Evolutionary conservation across 2,113 vertebrate genomes (phyloP).

Genomic region (Hemicordylus capensis): DNA sequence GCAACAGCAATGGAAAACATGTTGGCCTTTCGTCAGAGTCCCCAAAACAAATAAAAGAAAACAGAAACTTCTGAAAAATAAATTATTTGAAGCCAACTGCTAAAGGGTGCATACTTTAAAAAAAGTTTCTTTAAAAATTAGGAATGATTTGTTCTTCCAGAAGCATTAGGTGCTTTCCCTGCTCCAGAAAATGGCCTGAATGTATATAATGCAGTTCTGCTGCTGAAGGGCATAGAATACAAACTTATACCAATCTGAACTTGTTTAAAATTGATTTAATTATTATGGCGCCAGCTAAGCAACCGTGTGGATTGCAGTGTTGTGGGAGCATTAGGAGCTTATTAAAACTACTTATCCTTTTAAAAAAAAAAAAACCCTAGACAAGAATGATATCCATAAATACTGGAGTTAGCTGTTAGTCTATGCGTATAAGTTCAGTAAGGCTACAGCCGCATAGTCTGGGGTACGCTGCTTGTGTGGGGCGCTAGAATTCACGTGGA

Average conservation of each 20-base stretch:
- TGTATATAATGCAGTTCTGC: neutral
- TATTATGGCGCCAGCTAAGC: neutral
- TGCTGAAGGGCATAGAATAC: neutral
- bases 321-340: too few species aligned
- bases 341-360: too few species aligned
- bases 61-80: neutral
- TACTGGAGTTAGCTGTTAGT: neutral
- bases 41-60: neutral
- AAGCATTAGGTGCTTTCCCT: neutral
- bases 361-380: too few species aligned
- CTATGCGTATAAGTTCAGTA: neutral
- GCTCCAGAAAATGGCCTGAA: neutral
- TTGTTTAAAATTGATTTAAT: neutral
- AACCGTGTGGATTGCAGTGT: too few species aligned
- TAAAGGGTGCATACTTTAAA: neutral
- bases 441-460: too few species aligned
- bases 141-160: neutral
- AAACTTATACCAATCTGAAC: neutral
- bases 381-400: neutral
- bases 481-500: too few species aligned
- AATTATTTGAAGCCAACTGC: neutral
- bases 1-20: rapidly evolving
- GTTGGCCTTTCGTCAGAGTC: neutral
- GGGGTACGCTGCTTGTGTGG: too few species aligned
- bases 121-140: neutral